A percentile compares a stretch with the other conserved stretches of the same genome.
Evolutionary conservation across 2,113 vertebrate species (phyloP).

Genomic region (Seriola rivoliana): DNA sequence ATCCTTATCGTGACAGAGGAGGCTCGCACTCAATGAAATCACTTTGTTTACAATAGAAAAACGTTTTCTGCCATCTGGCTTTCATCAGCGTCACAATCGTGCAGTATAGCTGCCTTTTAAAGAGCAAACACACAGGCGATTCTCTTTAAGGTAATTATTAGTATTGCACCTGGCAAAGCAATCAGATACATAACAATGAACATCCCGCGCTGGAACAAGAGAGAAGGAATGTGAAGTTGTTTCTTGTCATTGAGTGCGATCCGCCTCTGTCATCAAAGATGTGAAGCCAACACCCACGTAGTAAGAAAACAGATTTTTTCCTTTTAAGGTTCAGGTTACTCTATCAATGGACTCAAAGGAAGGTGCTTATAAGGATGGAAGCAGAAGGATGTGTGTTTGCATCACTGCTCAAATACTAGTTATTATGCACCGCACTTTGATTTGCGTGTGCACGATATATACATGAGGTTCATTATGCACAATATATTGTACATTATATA

Average conservation of each 20-base stretch:
- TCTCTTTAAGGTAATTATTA: background rate
- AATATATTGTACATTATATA: background rate
- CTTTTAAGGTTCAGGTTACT: conserved; percentile 11
- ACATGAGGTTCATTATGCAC: background rate
- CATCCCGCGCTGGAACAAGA: background rate
- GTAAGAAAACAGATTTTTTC: background rate
- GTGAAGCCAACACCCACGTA: background rate
- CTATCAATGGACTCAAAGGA: background rate
- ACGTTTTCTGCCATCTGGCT: background rate
- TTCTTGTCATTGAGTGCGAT: background rate
- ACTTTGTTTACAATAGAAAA: background rate
- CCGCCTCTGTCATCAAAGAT: background rate
- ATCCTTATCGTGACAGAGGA: background rate
- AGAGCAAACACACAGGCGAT: background rate
- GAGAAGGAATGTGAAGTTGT: background rate
- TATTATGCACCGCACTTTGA: background rate
- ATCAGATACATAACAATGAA: background rate
- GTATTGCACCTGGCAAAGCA: background rate
- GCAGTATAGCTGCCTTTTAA: background rate
- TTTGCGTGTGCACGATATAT: conserved; percentile 20
- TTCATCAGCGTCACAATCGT: background rate
- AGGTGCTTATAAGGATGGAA: background rate
- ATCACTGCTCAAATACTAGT: background rate
- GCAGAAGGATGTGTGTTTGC: background rate
- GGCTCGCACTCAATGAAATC: background rate